A percentile compares a stretch with the other conserved stretches of the same genome.
Evolutionary conservation across 1,140 invertebrate genomes (phyloP).

Genomic region (Pteromalus puparum): DNA sequence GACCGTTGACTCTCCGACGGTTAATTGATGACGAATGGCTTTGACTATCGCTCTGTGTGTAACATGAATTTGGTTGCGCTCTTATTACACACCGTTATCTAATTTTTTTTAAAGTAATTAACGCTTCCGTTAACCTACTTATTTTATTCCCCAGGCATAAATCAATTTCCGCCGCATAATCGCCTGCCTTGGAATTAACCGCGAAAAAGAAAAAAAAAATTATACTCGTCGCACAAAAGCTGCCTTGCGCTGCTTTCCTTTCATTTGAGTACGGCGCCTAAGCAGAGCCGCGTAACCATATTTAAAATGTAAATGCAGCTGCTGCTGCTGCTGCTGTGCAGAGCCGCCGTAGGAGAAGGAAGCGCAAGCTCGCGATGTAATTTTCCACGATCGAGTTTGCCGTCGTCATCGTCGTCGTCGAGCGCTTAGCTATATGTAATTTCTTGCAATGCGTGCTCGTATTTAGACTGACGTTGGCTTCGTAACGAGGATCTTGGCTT

Average conservation of each 20-base stretch:
- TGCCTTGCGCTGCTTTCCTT: conserved; percentile 20
- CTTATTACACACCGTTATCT: too few species aligned
- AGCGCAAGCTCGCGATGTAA: conserved; percentile 56
- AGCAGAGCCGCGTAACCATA: conserved; percentile 55
- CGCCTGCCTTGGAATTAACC: background rate
- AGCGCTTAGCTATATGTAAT: conserved; percentile 1
- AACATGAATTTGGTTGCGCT: too few species aligned
- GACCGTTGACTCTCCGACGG: background rate
- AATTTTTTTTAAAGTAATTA: too few species aligned
- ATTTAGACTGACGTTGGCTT: background rate
- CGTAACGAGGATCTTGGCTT: background rate
- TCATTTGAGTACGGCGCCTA: conserved; percentile 43
- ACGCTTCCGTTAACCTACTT: too few species aligned
- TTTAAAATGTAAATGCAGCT: conserved; percentile 61
- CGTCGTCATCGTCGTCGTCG: conserved; percentile 52
- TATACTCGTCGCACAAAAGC: background rate
- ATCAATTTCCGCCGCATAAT: conserved; percentile 35
- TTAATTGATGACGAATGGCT: conserved; percentile 18
- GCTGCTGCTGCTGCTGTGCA: background rate
- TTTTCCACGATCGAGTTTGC: conserved; percentile 59
- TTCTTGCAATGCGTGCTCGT: background rate
- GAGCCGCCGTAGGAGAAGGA: background rate
- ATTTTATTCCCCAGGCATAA: too few species aligned
- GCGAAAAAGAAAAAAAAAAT: background rate
- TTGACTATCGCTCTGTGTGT: too few species aligned